A percentile compares a stretch with the other conserved stretches of the same genome.
These are phyloP conservation scores for Drosophila picticornis DNA, from an alignment of 2,888 invertebrate species.

Conservation along the genomic window DNA sequence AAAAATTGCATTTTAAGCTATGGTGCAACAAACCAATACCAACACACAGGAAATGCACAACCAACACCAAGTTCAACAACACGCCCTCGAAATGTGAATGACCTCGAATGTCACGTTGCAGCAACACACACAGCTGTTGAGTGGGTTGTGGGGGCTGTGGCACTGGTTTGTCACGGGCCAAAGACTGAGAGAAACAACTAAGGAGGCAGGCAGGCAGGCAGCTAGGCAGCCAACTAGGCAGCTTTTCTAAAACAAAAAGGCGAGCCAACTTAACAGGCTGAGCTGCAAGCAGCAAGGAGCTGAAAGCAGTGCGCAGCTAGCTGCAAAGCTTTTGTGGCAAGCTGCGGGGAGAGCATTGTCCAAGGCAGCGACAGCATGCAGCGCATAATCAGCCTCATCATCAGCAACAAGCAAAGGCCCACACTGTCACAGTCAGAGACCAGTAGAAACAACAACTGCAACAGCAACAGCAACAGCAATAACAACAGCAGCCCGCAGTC, in stretches of 20 bases:
- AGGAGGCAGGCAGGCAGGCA: constrained; percentile 36
- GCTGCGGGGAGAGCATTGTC: constrained; percentile 52
- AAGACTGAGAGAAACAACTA: constrained; percentile 51
- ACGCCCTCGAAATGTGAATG: constrained; percentile 84
- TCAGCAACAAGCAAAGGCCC: constrained; percentile 43
- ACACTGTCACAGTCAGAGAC: constrained; percentile 54
- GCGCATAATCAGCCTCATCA: constrained; percentile 16
- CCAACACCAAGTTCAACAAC: constrained; percentile 83
- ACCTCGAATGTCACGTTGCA: constrained; percentile 83
- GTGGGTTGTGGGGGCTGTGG: constrained; percentile 22
- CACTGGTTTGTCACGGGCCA: constrained; percentile 62
- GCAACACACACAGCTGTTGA: constrained; percentile 18
- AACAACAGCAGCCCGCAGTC: constrained; percentile 50
- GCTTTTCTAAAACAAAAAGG: constrained; percentile 70
- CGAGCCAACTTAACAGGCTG: constrained; percentile 53
- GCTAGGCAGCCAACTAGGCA: not conserved
- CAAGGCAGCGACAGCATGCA: constrained; percentile 48
- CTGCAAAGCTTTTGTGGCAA: constrained; percentile 47
- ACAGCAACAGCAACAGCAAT: constrained; percentile 6
- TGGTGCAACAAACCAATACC: constrained; percentile 25
- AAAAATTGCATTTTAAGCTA: not conserved
- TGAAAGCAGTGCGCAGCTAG: constrained; percentile 25
- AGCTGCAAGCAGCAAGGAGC: constrained; percentile 14
- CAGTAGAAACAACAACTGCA: constrained; percentile 34
- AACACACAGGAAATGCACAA: constrained; percentile 11